These are phyloP conservation scores for Myotis daubentonii DNA, from an alignment of 2,797 vertebrate genomes.

Conservation along the genomic window DNA sequence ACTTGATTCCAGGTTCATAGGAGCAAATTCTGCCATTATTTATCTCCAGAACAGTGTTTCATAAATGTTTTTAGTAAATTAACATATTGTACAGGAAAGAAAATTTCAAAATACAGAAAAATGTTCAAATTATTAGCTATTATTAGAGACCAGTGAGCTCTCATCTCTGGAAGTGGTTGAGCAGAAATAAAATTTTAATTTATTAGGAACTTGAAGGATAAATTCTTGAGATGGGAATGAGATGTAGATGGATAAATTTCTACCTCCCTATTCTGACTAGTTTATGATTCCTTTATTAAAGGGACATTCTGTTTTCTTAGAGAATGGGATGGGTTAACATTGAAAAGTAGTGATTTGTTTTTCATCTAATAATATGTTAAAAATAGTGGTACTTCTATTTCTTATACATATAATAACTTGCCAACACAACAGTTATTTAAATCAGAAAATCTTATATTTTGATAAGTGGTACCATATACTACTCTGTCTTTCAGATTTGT, in stretches of 20 bases:
- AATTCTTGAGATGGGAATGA: neutral
- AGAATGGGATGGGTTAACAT: neutral
- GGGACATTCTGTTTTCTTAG: neutral
- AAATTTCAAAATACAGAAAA: neutral
- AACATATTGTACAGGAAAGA: neutral
- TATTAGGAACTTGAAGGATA: neutral
- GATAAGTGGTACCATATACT: neutral
- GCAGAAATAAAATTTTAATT: neutral
- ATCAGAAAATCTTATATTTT: conserved; percentile 23
- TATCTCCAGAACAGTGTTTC: neutral
- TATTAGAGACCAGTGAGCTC: neutral
- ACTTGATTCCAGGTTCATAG: neutral
- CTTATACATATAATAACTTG: neutral
- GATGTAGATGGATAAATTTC: neutral
- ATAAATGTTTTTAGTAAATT: conserved; percentile 10
- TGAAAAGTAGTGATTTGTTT: neutral
- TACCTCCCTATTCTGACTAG: neutral
- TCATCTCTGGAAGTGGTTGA: neutral
- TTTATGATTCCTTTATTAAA: neutral
- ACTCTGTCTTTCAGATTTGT: neutral
- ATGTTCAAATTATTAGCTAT: neutral
- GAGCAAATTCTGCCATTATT: neutral
- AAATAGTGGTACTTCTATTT: neutral
- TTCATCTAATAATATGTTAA: neutral
- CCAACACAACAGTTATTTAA: neutral